Evolutionary conservation across 1,140 invertebrate species (phyloP).

Genomic region (Schlechtendalia chinensis): DNA sequence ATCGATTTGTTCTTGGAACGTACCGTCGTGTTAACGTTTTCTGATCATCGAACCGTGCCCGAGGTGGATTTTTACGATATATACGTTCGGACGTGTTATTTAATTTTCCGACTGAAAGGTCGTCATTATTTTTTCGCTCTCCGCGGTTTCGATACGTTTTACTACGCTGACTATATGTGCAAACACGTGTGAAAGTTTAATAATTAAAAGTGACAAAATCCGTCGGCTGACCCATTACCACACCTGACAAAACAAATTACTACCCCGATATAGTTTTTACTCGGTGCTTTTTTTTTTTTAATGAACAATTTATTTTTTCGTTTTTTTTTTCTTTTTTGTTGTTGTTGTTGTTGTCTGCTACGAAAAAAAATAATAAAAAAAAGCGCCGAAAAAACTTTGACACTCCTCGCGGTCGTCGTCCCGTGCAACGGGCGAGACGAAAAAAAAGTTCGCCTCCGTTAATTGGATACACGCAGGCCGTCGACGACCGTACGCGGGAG

Average conservation of each 20-base stretch:
- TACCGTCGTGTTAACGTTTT: too few relatives aligned
- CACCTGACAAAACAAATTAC: constrained; percentile 44
- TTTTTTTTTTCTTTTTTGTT: neutral
- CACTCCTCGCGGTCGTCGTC: neutral
- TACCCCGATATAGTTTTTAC: neutral
- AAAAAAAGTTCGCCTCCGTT: constrained; percentile 41
- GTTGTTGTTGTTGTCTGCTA: neutral
- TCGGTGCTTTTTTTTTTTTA: neutral
- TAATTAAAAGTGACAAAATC: constrained; percentile 39
- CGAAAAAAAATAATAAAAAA: neutral
- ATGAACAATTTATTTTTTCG: constrained; percentile 28
- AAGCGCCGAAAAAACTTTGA: constrained; percentile 30
- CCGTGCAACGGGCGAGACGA: neutral
- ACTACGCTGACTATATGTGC: neutral
- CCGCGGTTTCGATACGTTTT: neutral
- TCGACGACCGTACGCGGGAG: neutral
- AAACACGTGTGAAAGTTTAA: constrained; percentile 25
- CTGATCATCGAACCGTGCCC: constrained; percentile 3
- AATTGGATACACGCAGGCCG: constrained; percentile 8
- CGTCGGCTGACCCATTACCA: neutral
- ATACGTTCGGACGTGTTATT: constrained; percentile 31
- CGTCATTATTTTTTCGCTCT: neutral
- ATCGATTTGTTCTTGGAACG: too few relatives aligned
- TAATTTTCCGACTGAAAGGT: constrained; percentile 11
- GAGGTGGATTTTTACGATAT: neutral